Base-by-base conservation (phyloP, 2,113 vertebrate species). In the Saguinus imperator region DNA sequence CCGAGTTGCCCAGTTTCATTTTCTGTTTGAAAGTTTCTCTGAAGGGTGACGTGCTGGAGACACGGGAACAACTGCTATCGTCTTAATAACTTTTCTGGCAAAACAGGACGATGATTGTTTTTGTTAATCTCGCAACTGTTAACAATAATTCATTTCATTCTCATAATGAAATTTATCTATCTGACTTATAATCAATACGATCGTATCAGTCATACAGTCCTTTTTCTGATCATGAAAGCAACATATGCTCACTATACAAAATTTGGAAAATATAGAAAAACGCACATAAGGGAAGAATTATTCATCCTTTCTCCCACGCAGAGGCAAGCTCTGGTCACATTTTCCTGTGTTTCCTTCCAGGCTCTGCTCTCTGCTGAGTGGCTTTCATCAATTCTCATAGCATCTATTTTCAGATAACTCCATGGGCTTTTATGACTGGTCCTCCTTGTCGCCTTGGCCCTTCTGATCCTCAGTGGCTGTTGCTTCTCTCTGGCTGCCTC, bases 21-120 rank as follows among this genome's bases (percentile, higher is more conserved):
- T 98, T 97, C 97, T 88, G 0, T 96, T 89, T 97, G 70, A 61
- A 66, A 75, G 57, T 61, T 61, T 92, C 29, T 88, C 73, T 48
- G 5, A 61, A 73, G 75, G 84, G 92, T 20, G 1, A 64, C 80
- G 43, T 7, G 32, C 96, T 37, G 1, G 73, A 80, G n/a, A 40
- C 29, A 20, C 0, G 1, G 8, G 50, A 61, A 14, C 25, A 0
- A 0, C n/a, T 0, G 0, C 9, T 3, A 17, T 27, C 14, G 3
- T 70, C 64, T 75, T 37, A 27, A 17, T 23, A 37, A 92, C 79
- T 89, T 64, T 87, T 79, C 80, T 20, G 72, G 80, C 48, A 45
- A 9, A 2, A 3, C 8, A 5, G 0, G 43, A 12, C 17, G 29
- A 20, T 75, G 7, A 20, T 10, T 40, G n/a, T 90, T 95, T 18